Evolutionary conservation across 2,888 invertebrate genomes (phyloP).

Genomic region (Pardosa pseudoannulata): DNA sequence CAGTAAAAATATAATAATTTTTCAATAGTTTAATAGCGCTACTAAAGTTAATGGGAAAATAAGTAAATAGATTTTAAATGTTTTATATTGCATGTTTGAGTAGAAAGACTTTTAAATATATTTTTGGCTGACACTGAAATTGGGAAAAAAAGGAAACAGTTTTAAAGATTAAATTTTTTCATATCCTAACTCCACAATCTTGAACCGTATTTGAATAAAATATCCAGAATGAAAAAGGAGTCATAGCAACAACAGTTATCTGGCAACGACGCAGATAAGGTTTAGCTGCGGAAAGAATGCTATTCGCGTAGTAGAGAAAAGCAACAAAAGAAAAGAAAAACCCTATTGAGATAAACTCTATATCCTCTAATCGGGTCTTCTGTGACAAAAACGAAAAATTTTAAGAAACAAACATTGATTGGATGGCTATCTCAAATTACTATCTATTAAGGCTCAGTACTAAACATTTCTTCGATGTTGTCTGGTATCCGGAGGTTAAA

Average conservation of each 20-base stretch:
- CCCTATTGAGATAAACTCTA: constrained; percentile 36
- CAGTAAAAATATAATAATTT: too few species aligned
- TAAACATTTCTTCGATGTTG: constrained; percentile 35
- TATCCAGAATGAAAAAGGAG: background rate
- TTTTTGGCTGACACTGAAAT: too few species aligned
- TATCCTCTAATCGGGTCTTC: constrained; percentile 36
- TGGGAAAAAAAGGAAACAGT: too few species aligned
- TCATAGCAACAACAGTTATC: constrained; percentile 4
- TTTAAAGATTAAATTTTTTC: background rate
- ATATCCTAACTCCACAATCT: background rate
- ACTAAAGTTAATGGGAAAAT: too few species aligned
- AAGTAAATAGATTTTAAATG: too few species aligned
- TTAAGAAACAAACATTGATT: constrained; percentile 64
- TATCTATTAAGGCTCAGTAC: constrained; percentile 45
- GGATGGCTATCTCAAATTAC: constrained; percentile 57
- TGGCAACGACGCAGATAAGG: constrained; percentile 24
- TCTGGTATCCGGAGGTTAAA: constrained; percentile 17
- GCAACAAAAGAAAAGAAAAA: constrained; percentile 19
- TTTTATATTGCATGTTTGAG: too few species aligned
- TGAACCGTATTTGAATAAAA: background rate
- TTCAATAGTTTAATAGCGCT: too few species aligned
- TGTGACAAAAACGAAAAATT: constrained; percentile 38
- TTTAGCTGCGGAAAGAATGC: constrained; percentile 41
- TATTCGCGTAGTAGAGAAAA: constrained; percentile 29
- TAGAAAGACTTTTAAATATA: too few species aligned